phyloP scores from a whole-genome alignment of 1,140 invertebrate species.

The Drosophila bipectinata region DNA sequence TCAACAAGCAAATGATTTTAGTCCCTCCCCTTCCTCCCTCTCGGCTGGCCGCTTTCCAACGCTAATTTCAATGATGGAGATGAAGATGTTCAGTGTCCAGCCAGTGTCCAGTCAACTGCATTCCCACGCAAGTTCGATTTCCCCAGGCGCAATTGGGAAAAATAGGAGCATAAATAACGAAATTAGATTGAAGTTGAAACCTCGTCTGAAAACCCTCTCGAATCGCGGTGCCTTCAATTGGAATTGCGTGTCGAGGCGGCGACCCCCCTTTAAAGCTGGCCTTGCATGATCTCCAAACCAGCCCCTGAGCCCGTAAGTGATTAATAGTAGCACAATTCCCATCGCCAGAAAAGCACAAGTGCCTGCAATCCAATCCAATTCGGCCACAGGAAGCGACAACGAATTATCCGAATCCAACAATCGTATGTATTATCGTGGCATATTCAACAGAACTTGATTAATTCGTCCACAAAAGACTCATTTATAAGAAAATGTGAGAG shows the following conservation, averaged over 20 bases:
- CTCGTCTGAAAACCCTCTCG: conserved; percentile 64
- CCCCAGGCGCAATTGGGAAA: conserved; percentile 39
- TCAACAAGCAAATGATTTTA: conserved; percentile 76
- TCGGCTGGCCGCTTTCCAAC: conserved; percentile 20
- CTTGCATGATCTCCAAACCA: conserved; percentile 29
- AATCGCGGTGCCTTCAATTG: conserved; percentile 62
- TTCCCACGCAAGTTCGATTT: conserved; percentile 57
- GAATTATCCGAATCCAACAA: conserved; percentile 55
- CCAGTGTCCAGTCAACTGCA: conserved; percentile 38
- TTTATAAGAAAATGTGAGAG: conserved; percentile 38
- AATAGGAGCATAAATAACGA: conserved; percentile 23
- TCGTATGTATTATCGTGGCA: conserved; percentile 65
- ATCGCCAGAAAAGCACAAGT: conserved; percentile 18
- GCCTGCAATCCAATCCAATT: conserved; percentile 33
- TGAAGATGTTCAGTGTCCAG: conserved; percentile 27
- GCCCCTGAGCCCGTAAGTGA: conserved; percentile 27
- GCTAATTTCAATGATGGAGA: conserved; percentile 45
- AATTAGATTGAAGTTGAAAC: conserved; percentile 33
- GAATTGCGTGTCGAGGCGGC: conserved; percentile 54
- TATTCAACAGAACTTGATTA: conserved; percentile 69
- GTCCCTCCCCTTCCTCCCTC: neutral
- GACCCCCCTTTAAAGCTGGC: conserved; percentile 24
- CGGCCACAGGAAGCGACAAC: conserved; percentile 60
- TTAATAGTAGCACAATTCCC: conserved; percentile 43
- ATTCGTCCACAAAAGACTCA: conserved; percentile 67